Evolutionary conservation across 2,888 invertebrate genomes (phyloP), one percentile per base, ranked within the genome.

Genomic region (Atethmia centrago): DNA sequence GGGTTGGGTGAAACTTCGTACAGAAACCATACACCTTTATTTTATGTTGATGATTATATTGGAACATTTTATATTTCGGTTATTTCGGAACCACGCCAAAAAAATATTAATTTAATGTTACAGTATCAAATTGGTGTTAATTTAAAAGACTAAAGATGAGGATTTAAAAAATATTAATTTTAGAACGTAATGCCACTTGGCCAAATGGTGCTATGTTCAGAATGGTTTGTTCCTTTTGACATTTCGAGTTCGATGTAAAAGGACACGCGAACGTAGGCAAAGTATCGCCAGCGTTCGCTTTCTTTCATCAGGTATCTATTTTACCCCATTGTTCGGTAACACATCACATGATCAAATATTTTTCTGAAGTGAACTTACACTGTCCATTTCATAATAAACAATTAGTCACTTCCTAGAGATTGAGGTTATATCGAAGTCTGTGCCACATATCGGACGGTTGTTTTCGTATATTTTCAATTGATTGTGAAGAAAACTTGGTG

Each of bases 201-300:
- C 53, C 36, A 70, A 79, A 31, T 80, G 70, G 64, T 68, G 80
- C 87, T 85, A 89, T 66, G 69, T 88, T 91, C 89, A 88, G 63
- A 67, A 62, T 84, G 79, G 82, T 88, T 90, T 82, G 83, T 88
- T 93, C 93, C 91, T 95, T 95, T 96, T 95, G 95, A 95, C 95
- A 93, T 95, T 93, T 92, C 91, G 88, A 90, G 91, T 93, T 92
- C 91, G 88, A 90, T 91, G 89, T 93, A 91, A 91, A 93, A 91
- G 92, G 94, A 95, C 95, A 95, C 95, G 95, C 95, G 95, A 96
- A 96, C 95, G 93, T 93, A 94, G 95, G 95, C 95, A 90, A 88
- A 90, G 86, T 93, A 88, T 91, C 84, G 95, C 95, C 95, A 92
- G 88, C 93, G 95, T 95, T 95, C 94, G 95, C 91, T 88, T 89